These are phyloP conservation scores for Phortica magna DNA, from an alignment of 2,888 invertebrate species.

Conservation along the genomic window DNA sequence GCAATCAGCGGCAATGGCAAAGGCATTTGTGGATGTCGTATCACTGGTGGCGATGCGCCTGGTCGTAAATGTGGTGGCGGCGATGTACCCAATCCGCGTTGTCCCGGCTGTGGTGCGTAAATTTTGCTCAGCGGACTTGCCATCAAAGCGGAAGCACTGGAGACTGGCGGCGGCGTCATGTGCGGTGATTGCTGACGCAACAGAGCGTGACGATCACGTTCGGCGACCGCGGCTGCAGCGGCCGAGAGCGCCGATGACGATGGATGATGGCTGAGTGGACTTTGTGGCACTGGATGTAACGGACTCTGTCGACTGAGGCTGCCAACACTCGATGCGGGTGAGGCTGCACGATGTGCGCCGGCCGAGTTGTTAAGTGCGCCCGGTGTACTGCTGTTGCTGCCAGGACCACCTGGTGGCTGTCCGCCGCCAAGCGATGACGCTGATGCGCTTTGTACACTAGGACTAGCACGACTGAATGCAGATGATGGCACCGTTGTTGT, in stretches of 20 bases:
- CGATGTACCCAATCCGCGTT: constrained; percentile 80
- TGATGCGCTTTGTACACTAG: constrained; percentile 76
- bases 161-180: constrained; percentile 78
- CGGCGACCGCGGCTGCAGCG: constrained; percentile 78
- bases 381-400: constrained; percentile 59
- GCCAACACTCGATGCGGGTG: constrained; percentile 75
- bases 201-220: constrained; percentile 77
- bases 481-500: constrained; percentile 76
- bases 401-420: constrained; percentile 45
- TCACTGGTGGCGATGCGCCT: constrained; percentile 80
- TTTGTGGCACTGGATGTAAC: constrained; percentile 78
- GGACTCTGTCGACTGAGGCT: constrained; percentile 77
- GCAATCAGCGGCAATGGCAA: constrained; percentile 77
- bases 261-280: constrained; percentile 77
- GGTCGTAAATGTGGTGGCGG: constrained; percentile 78
- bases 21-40: constrained; percentile 79
- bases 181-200: constrained; percentile 78
- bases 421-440: constrained; percentile 53
- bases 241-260: constrained; percentile 77
- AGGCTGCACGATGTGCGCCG: constrained; percentile 76
- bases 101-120: constrained; percentile 79
- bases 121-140: constrained; percentile 78
- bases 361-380: constrained; percentile 60
- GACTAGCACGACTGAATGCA: constrained; percentile 78
- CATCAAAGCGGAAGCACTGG: constrained; percentile 77